These are phyloP conservation scores for Cosmopolites sordidus DNA, from an alignment of 2,888 invertebrate genomes.

Conservation along the genomic window DNA sequence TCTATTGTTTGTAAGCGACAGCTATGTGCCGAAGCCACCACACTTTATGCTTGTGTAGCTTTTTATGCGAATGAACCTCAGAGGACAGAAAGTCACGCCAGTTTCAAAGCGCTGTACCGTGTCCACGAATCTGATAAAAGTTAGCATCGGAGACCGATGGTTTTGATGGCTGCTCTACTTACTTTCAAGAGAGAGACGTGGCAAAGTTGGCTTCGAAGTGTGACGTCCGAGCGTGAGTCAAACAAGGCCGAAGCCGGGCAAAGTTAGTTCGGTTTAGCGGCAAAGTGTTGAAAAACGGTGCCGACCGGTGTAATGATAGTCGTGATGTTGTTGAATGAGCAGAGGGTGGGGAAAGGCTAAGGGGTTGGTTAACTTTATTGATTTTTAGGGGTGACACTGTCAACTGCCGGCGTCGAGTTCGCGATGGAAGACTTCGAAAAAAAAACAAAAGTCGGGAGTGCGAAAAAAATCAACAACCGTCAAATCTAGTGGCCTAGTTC, in stretches of 20 bases:
- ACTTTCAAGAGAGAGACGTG: constrained; percentile 39
- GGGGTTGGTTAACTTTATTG: constrained; percentile 56
- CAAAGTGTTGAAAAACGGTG: constrained; percentile 25
- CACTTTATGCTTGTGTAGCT: constrained; percentile 42
- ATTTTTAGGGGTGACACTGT: constrained; percentile 66
- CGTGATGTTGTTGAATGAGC: constrained; percentile 47
- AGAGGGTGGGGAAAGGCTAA: constrained; percentile 49
- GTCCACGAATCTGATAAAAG: constrained; percentile 37
- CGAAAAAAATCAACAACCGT: constrained; percentile 13
- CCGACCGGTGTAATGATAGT: constrained; percentile 42
- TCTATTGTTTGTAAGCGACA: constrained; percentile 38
- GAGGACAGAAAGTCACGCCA: constrained; percentile 39
- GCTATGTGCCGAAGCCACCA: constrained; percentile 40
- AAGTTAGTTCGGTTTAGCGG: constrained; percentile 28
- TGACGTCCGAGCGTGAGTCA: constrained; percentile 37
- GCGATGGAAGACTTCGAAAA: constrained; percentile 36
- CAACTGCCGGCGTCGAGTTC: constrained; percentile 55
- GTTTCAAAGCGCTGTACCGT: constrained; percentile 35
- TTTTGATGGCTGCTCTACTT: constrained; percentile 39
- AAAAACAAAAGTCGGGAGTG: constrained; percentile 20
- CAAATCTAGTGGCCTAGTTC: constrained; percentile 23
- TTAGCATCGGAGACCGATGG: constrained; percentile 27
- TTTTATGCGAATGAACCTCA: constrained; percentile 44
- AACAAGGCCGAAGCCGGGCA: constrained; percentile 27
- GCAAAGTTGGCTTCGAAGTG: constrained; percentile 34